phyloP scores from a whole-genome alignment of 2,888 invertebrate species.

The Heliconius erato region DNA sequence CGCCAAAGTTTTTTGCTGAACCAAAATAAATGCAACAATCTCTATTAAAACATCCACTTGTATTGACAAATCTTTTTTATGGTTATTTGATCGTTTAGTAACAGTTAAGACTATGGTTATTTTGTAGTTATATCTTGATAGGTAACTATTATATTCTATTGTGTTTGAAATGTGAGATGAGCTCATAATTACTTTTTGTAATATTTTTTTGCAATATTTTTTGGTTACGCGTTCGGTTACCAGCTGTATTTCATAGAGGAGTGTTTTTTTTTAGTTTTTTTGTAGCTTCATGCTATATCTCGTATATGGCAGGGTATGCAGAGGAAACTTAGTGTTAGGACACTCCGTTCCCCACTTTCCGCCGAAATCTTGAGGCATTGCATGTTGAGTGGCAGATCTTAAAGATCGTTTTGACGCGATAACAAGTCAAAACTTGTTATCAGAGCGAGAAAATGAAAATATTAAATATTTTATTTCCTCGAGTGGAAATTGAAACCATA shows the following conservation, averaged over 20 bases:
- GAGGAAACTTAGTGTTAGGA: neutral
- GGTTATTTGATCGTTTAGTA: conserved; percentile 5
- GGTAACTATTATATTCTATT: neutral
- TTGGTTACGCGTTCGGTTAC: neutral
- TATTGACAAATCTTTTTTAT: conserved; percentile 23
- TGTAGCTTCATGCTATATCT: neutral
- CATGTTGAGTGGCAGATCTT: neutral
- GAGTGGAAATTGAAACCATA: too few relatives aligned
- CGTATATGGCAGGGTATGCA: neutral
- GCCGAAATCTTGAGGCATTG: neutral
- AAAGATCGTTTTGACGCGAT: too few relatives aligned
- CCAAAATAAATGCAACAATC: conserved; percentile 19
- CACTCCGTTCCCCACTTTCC: neutral
- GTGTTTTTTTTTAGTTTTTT: neutral
- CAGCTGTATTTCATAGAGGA: neutral
- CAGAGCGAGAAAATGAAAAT: neutral
- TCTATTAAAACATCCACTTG: conserved; percentile 18
- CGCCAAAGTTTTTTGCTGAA: conserved; percentile 15
- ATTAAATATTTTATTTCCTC: too few relatives aligned
- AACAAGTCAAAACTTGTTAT: too few relatives aligned
- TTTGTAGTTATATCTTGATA: neutral
- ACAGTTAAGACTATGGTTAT: neutral
- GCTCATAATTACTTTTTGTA: neutral
- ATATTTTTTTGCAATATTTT: neutral
- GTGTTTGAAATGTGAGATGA: conserved; percentile 12